Percentiles rank a stretch among this genome's conserved stretches.
Conservation (phyloP, 2,797 vertebrate genomes). For the Mormyrus proboscirostris region DNA sequence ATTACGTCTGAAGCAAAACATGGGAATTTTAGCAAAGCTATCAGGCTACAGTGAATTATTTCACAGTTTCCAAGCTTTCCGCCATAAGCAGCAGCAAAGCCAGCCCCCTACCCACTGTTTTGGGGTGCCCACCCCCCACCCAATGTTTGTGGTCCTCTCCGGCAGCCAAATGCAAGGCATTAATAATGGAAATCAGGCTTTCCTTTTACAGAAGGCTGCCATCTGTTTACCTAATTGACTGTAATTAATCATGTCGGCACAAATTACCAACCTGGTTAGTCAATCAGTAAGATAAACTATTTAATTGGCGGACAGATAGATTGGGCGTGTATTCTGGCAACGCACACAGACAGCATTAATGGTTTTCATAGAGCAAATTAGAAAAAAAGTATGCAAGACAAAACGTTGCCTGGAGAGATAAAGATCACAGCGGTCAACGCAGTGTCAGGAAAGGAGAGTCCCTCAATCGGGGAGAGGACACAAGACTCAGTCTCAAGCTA, state of each 20-base stretch:
- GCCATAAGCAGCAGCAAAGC: not conserved
- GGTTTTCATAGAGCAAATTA: not conserved
- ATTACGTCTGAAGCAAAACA: not conserved
- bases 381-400: not conserved
- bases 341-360: not conserved
- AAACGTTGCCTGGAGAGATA: not conserved
- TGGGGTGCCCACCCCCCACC: not conserved
- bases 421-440: not conserved
- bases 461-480: not conserved
- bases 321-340: slow-evolving; percentile 14
- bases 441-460: not conserved
- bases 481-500: not conserved
- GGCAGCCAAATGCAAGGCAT: not conserved
- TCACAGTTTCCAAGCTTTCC: not conserved
- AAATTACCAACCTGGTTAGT: slow-evolving; percentile 36
- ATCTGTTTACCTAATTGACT: slow-evolving; percentile 45
- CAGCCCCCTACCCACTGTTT: not conserved
- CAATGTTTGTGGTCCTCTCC: not conserved
- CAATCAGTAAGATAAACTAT: slow-evolving; percentile 32
- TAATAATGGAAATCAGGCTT: slow-evolving; percentile 34
- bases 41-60: not conserved
- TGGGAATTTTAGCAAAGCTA: not conserved
- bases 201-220: slow-evolving; percentile 26
- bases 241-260: slow-evolving; percentile 38
- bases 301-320: slow-evolving; percentile 28